Base-by-base conservation (phyloP, 2,113 vertebrate genomes). In the Halcyon malimbica region DNA sequence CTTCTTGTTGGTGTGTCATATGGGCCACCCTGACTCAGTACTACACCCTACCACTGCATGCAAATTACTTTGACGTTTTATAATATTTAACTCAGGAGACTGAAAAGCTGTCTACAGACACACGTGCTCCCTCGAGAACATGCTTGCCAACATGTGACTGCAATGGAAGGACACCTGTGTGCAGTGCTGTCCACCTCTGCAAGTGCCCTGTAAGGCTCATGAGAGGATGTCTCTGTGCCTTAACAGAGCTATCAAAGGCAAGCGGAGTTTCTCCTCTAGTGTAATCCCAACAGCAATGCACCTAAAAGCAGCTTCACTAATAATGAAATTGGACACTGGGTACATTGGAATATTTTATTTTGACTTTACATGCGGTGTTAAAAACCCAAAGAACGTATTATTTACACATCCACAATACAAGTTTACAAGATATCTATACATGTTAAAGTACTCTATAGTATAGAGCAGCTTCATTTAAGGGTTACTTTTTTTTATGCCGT, bases 321-420 rank as follows among this genome's bases (percentile, higher is more conserved):
- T 11, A 46, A 94, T 3, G 53, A 76, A 37, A 54, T 17, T 0
- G 35, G 54, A 56, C 89, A 7, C 57, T 9, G 1, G 1, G 10
- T 97, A 96, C 98, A 98, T 98, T 98, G 98, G 98, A 98, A 99
- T 99, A 99, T 98, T 99, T 99, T 99, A 99, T 99, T 99, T 99
- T 98, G 98, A 99, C 99, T 99, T 99, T 99, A 99, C 99, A 99
- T 99, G 99, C 99, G 96, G 99, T 99, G 99, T 99, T 99, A 99
- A 99, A 99, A 99, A 99, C 98, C 99, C 98, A 99, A 99, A 98
- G 98, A 98, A 98, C 97, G 97, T 98, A 99, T 98, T 99, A 99
- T 99, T 99, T 99, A 99, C 99, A 99, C 99, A 98, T 99, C 99
- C 99, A 99, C 99, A 99, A 99, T 99, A 99, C 99, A 99, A 98